A percentile compares a stretch with the other conserved stretches of the same genome.
Conservation (phyloP, 2,797 vertebrate genomes). For the Crax fasciolata region DNA sequence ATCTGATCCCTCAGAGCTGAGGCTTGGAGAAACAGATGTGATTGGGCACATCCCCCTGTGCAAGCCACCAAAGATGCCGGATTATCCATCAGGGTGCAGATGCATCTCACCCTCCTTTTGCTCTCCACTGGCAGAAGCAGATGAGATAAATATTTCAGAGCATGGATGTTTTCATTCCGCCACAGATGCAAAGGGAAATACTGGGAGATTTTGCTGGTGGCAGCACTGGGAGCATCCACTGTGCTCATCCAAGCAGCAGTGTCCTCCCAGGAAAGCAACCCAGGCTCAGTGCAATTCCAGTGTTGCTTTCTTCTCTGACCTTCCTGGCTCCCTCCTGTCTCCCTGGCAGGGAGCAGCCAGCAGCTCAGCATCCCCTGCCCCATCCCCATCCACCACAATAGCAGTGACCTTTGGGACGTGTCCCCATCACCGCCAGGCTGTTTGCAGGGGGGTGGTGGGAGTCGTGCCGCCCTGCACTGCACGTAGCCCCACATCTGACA, state of each 20-base stretch:
- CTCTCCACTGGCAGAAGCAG: not conserved
- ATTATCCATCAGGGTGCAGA: not conserved
- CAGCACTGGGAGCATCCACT: not conserved
- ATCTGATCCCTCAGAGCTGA: not conserved
- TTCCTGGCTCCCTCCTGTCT: not conserved
- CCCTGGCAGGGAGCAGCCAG: not conserved
- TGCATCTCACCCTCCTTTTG: not conserved
- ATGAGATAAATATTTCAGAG: not conserved
- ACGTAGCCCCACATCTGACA: conserved; percentile 40
- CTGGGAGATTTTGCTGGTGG: not conserved
- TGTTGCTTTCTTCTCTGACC: not conserved
- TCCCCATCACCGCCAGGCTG: not conserved
- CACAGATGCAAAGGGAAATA: not conserved
- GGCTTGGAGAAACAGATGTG: not conserved
- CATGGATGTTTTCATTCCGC: not conserved
- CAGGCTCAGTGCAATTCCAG: not conserved
- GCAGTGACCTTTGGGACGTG: not conserved
- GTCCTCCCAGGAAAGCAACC: not conserved
- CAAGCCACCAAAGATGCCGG: not conserved
- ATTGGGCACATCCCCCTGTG: not conserved
- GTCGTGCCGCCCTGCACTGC: not conserved
- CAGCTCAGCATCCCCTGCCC: not conserved
- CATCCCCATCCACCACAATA: not conserved
- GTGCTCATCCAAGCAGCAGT: not conserved
- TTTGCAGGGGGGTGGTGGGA: not conserved